Evolutionary conservation across 2,888 invertebrate species (phyloP).

Genomic region (Acronicta leporina): DNA sequence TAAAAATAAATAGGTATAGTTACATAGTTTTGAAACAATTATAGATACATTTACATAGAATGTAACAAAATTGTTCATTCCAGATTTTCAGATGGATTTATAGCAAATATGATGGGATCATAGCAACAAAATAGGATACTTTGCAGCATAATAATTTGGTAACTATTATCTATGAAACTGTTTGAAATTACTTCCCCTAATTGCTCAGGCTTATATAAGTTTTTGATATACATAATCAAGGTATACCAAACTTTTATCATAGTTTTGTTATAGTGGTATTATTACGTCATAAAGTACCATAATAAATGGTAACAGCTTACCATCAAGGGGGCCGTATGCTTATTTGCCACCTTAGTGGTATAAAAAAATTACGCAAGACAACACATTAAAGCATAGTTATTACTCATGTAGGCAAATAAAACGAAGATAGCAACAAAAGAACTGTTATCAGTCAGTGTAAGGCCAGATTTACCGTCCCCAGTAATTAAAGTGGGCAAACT

Average conservation of each 20-base stretch:
- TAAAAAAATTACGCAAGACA: conserved; percentile 16
- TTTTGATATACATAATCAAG: not conserved
- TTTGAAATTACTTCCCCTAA: not conserved
- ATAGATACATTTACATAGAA: too few species aligned
- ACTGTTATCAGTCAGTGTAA: conserved; percentile 56
- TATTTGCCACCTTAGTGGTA: too few species aligned
- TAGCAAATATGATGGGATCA: too few species aligned
- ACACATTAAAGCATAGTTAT: conserved; percentile 17
- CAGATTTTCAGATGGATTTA: too few species aligned
- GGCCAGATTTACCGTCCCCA: conserved; percentile 56
- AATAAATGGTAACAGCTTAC: too few species aligned
- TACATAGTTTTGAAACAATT: not conserved
- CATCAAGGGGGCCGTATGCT: too few species aligned
- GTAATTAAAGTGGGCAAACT: conserved; percentile 45
- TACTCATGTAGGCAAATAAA: conserved; percentile 39
- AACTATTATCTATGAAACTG: not conserved
- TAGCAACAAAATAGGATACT: too few species aligned
- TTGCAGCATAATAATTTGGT: too few species aligned
- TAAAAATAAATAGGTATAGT: too few species aligned
- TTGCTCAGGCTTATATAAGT: too few species aligned
- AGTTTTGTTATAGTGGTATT: not conserved
- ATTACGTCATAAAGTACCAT: too few species aligned
- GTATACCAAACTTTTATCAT: not conserved
- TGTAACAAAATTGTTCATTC: too few species aligned
- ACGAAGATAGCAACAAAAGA: conserved; percentile 42